Base-by-base conservation (phyloP, 2,888 invertebrate genomes). In the Euphydryas editha region DNA sequence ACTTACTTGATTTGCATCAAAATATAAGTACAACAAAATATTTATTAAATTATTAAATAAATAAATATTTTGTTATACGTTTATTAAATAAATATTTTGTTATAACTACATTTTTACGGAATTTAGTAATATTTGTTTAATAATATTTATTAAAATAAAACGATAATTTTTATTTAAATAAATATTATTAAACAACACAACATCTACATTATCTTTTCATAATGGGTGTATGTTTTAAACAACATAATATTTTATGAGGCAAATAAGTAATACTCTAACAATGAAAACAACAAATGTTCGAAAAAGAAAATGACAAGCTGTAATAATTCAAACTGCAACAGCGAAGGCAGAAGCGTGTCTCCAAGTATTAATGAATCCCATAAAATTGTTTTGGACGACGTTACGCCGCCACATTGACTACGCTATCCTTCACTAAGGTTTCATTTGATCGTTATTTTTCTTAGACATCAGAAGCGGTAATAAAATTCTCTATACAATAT, bases 311-410 rank as follows among this genome's bases (percentile, higher is more conserved):
- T 17, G 13, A 51, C 17, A 51, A 21, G 24, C 24, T n/a, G 24
- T 51, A 17, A 13, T 51, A 17, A 54, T 8, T 54, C 30, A 54
- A 36, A 17, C 17, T 54, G 30, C 54, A 54, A n/a, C 11, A n/a
- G 54, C 15, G n/a, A 54, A 54, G 30, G 30, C 24, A 24, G 24
- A 24, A 24, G 24, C 30, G 10, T n/a, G 20, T 54, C 54, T 30
- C 36, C 54, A 54, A 54, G 54, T 54, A 36, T 54, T 54, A 54
- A 54, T 54, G 54, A 54, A 36, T 24, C 30, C 30, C 36, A 54
- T 36, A 54, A 54, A 54, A 36, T 36, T 54, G 54, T 54, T 54
- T 54, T 54, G 54, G 54, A 36, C 54, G 54, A 54, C 54, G 54
- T 30, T 10, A 36, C 54, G 54, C 54, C 54, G 54, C 54, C 54